A percentile compares a stretch with the other conserved stretches of the same genome.
phyloP scores from a whole-genome alignment of 2,888 invertebrate genomes.

The Hypsopygia costalis region DNA sequence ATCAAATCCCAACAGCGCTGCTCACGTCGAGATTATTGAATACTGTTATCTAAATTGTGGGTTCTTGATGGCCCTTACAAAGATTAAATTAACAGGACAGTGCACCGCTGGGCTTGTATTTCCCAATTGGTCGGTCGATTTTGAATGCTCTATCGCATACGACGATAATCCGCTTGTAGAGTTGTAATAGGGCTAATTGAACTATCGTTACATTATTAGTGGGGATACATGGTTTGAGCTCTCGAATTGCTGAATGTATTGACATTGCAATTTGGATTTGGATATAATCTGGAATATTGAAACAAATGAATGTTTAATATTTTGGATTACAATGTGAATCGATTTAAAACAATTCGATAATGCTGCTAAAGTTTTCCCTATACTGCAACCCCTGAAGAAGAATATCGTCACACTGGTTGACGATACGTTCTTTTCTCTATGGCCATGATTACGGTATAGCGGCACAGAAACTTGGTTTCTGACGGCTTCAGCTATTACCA shows the following conservation, averaged over 20 bases:
- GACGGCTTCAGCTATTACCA: too few species aligned
- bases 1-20: constrained; percentile 62
- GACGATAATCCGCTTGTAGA: constrained; percentile 57
- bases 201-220: constrained; percentile 51
- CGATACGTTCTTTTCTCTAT: too few species aligned
- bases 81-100: constrained; percentile 71
- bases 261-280: constrained; percentile 1
- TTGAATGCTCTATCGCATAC: constrained; percentile 51
- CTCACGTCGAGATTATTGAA: constrained; percentile 64
- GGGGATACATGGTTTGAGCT: constrained; percentile 25
- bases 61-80: constrained; percentile 62
- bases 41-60: constrained; percentile 71
- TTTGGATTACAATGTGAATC: too few species aligned
- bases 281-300: constrained; percentile 1
- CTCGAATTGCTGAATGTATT: constrained; percentile 17
- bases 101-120: constrained; percentile 48
- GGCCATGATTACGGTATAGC: too few species aligned
- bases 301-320: constrained; percentile 1
- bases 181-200: constrained; percentile 63
- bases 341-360: too few species aligned
- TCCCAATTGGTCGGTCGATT: constrained; percentile 50
- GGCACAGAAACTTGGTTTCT: too few species aligned
- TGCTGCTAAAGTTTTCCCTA: too few species aligned
- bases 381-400: too few species aligned
- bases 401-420: too few species aligned